phyloP scores from a whole-genome alignment of 1,140 invertebrate genomes.

The Dreissena polymorpha region DNA sequence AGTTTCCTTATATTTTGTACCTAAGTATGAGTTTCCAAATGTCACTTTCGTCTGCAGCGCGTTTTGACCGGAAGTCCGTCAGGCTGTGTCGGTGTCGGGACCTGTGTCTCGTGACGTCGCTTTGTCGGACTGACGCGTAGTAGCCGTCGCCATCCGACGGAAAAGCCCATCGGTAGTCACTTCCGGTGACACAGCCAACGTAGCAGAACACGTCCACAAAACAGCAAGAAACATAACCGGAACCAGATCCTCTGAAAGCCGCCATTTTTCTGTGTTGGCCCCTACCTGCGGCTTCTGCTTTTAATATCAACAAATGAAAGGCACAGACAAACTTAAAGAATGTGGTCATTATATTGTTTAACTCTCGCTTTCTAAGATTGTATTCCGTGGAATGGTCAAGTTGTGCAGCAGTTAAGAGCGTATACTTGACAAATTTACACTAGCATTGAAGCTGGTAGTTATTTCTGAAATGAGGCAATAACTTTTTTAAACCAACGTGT shows the following conservation, averaged over 20 bases:
- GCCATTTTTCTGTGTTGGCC: neutral
- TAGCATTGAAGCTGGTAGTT: too few species aligned
- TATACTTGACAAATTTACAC: too few species aligned
- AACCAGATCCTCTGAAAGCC: neutral
- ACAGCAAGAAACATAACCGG: neutral
- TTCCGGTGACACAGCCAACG: neutral
- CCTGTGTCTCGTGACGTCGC: neutral
- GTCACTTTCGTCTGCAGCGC: neutral
- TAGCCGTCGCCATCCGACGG: neutral
- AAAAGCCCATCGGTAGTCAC: neutral
- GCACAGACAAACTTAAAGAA: neutral
- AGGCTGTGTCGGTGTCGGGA: neutral
- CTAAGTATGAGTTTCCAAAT: too few species aligned
- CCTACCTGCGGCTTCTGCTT: neutral
- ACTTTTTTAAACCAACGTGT: too few species aligned
- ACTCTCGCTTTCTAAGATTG: too few species aligned
- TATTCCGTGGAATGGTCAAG: too few species aligned
- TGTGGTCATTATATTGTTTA: neutral
- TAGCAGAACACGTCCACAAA: conserved; percentile 1
- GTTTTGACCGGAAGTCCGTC: neutral
- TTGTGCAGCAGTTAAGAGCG: too few species aligned
- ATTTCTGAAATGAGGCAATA: too few species aligned
- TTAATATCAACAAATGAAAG: neutral
- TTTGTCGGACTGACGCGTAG: neutral
- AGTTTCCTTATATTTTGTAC: too few species aligned